Base-by-base conservation (phyloP, 2,797 vertebrate genomes). In the Epinephelus awoara region DNA sequence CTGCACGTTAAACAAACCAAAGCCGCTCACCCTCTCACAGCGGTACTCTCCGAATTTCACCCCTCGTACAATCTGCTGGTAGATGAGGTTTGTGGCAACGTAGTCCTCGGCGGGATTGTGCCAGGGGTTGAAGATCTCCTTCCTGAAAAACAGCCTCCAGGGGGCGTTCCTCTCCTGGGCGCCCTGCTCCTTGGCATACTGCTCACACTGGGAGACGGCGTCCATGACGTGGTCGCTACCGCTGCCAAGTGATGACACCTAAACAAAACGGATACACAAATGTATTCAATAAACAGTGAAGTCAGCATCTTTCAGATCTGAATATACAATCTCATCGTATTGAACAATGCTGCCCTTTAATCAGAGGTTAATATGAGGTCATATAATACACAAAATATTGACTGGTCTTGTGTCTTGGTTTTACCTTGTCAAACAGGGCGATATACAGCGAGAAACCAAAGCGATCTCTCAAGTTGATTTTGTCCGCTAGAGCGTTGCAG, bases 371-470 rank as follows among this genome's bases (percentile, higher is more conserved):
- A 27, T 6, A n/a, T 25, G 58, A 12, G 9, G 2, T 12, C 13
- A 46, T 46, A 46, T 46, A 15, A 15, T 15, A n/a, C 15, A 25
- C 23, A 4, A 7, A 54, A 10, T 25, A 14, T 13, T 44, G 1
- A 0, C 50, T 5, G 14, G 23, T 64, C 10, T 40, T 7, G 6
- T 15, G 14, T 54, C 2, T 5, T 21, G 4, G 23, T 5, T 9
- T 2, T 96, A 99, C 98, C 97, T 99, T 99, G 89, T 99, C 98
- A 77, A 99, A 99, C 79, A 99, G 94, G 4, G 98, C 98, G 1
- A 99, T 99, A 93, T 99, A 99, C 65, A 99, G 96, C 0, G 98
- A 99, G 93, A 99, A 99, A 19, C 98, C 98, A 2, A 99, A 99
- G 50, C 96, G 94, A 63, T 99, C 98, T 40, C 89, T 94, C 82